phyloP scores from a whole-genome alignment of 2,888 invertebrate species.

The Epinotia nisella region DNA sequence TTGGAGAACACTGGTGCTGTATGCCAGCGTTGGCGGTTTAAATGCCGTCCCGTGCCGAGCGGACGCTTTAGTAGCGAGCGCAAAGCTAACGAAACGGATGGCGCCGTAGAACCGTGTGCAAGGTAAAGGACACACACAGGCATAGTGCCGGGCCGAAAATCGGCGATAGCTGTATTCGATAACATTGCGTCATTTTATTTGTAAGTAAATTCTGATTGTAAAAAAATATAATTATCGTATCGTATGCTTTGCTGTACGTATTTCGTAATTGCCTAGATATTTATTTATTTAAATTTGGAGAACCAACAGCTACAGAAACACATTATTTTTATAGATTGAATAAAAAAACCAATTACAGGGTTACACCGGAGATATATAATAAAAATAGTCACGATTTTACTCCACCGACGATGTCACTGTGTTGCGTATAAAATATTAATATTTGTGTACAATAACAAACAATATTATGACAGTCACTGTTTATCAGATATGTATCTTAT shows the following conservation, averaged over 20 bases:
- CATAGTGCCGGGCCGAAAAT: slow-evolving; percentile 14
- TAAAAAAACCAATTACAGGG: no score
- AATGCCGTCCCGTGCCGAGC: slow-evolving; percentile 26
- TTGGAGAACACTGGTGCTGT: slow-evolving; percentile 20
- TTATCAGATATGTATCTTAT: no score
- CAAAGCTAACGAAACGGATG: slow-evolving; percentile 27
- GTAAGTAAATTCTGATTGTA: neutral
- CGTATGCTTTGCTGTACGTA: no score
- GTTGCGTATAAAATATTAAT: neutral
- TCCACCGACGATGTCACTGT: slow-evolving; percentile 1
- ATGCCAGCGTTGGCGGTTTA: slow-evolving; percentile 15
- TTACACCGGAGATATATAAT: no score
- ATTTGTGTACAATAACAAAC: no score
- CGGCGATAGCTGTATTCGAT: slow-evolving; percentile 16
- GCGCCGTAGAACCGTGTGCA: slow-evolving; percentile 34
- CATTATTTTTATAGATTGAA: no score
- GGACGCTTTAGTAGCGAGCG: slow-evolving; percentile 15
- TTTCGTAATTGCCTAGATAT: no score
- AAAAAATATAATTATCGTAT: no score
- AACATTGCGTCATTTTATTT: slow-evolving; percentile 7
- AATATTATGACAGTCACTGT: no score
- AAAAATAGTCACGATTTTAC: neutral
- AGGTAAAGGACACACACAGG: slow-evolving; percentile 20
- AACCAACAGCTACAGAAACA: no score
- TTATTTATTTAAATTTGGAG: no score